Percentiles rank a stretch among this genome's conserved stretches.
phyloP scores from a whole-genome alignment of 2,888 invertebrate genomes.

The Pseudoips prasinana region DNA sequence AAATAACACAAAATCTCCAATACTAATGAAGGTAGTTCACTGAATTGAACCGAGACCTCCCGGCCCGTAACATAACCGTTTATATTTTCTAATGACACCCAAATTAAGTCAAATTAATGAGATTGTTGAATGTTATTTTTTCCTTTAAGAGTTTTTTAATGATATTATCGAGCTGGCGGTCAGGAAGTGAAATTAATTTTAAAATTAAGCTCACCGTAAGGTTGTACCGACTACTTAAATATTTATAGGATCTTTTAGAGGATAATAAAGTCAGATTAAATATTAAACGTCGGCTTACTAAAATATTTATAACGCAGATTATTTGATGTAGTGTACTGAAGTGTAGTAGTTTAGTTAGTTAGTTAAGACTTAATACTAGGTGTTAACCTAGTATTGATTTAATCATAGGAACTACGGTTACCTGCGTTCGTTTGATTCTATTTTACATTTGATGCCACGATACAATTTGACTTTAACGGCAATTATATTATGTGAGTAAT shows the following conservation, averaged over 20 bases:
- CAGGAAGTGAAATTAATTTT: conserved; percentile 17
- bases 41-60: conserved; percentile 14
- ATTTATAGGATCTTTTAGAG: conserved; percentile 15
- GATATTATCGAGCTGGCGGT: conserved; percentile 10
- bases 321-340: conserved; percentile 1
- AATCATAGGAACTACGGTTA: too few species aligned
- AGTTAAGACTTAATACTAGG: too few species aligned
- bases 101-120: conserved; percentile 24
- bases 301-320: not conserved
- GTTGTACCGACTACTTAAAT: conserved; percentile 5
- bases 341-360: too few species aligned
- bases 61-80: conserved; percentile 6
- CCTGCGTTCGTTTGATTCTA: too few species aligned
- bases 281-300: conserved; percentile 1
- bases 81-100: conserved; percentile 16
- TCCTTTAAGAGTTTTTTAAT: conserved; percentile 15
- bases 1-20: conserved; percentile 25
- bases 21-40: conserved; percentile 16
- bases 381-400: too few species aligned
- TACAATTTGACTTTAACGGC: too few species aligned
- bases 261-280: conserved; percentile 11
- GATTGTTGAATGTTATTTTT: conserved; percentile 15
- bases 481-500: too few species aligned
- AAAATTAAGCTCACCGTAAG: conserved; percentile 9
- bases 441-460: too few species aligned